phyloP scores from a whole-genome alignment of 2,888 invertebrate genomes.

The Athetis lepigone region DNA sequence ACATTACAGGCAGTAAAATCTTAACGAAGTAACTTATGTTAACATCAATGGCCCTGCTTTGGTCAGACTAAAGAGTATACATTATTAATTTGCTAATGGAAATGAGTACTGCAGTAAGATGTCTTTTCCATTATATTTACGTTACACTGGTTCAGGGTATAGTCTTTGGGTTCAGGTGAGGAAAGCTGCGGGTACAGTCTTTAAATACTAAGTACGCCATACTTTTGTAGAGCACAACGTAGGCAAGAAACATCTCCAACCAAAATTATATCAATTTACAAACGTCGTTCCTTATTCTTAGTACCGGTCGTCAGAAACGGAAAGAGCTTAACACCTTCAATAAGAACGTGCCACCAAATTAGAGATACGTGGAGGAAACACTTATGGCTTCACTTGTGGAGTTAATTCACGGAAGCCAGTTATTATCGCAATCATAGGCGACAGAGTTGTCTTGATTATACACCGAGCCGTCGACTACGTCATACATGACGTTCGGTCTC shows the following conservation, averaged over 20 bases:
- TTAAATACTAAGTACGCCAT: not conserved
- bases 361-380: slow-evolving; percentile 36
- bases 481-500: slow-evolving; percentile 33
- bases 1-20: no score
- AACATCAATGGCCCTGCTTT: no score
- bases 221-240: not conserved
- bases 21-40: no score
- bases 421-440: slow-evolving; percentile 47
- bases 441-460: slow-evolving; percentile 49
- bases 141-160: no score
- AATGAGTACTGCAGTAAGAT: no score
- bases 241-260: not conserved
- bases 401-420: slow-evolving; percentile 49
- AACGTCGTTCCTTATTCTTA: not conserved
- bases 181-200: not conserved
- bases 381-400: slow-evolving; percentile 22
- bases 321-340: not conserved
- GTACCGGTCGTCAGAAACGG: not conserved
- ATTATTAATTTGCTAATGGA: no score
- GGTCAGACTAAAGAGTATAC: no score
- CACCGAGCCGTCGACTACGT: slow-evolving; percentile 10
- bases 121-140: no score
- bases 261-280: not conserved
- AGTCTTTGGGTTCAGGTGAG: no score
- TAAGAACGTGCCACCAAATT: slow-evolving; percentile 18